Base-by-base conservation (phyloP, 2,888 invertebrate genomes). In the Linyphia triangularis region DNA sequence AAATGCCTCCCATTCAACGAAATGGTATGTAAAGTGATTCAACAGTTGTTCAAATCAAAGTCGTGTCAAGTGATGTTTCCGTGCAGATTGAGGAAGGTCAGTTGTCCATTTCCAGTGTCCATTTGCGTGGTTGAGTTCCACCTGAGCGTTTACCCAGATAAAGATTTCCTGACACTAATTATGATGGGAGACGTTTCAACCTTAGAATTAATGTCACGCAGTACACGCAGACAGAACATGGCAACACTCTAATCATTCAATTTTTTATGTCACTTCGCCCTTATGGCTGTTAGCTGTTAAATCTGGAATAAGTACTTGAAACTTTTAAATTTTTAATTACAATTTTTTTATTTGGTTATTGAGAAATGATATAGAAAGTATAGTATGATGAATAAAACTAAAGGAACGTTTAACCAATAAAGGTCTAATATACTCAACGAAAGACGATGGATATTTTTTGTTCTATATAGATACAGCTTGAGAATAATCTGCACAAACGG, bases 91-190 rank as follows among this genome's bases (percentile, higher is more conserved):
- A 37, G 65, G 51, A 73, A 83, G 83, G 81, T 82, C 82, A 82
- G 82, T 82, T 82, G 72, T 72, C 82, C 82, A 43, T 16, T 61
- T 82, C 43, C 43, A 72, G 82, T 77, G 77, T 85, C 85, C 85
- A 69, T 77, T 85, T 63, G 86, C 86, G 86, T 86, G 86, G 86
- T 79, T 19, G 26, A 26, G 43, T 63, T 63, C 70, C 77, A 77
- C 73, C 75, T 85, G 43, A 70, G 63, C 86, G 79, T 81, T 86
- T 81, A 86, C 51, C 57, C 72, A 86, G 78, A 79, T 81, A 86
- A 86, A 86, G 86, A 86, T 81, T 70, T 65, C 72, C 79, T 86
- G 86, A 86, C 86, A 86, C 72, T 86, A 86, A 86, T 86, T 86
- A 86, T 73, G 86, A 81, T 81, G 43, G 61, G 73, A 70, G 73